These are phyloP conservation scores for Octomys mimax DNA, from an alignment of 2,797 vertebrate species.

Conservation along the genomic window DNA sequence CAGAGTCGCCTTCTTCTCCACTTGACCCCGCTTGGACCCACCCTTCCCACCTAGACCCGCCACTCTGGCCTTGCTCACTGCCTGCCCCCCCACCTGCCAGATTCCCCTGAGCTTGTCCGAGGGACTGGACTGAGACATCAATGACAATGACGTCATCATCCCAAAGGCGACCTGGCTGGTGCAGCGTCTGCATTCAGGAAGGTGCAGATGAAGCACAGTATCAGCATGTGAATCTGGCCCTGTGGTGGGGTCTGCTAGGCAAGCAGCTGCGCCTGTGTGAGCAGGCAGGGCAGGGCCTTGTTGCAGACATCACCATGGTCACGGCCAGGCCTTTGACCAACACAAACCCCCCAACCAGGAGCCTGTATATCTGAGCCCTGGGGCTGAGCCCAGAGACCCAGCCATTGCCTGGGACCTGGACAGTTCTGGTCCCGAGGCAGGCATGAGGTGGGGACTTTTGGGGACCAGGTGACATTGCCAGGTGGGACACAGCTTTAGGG, in stretches of 20 bases:
- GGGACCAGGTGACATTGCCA: fast-evolving
- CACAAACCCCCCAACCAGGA: conserved; percentile 81
- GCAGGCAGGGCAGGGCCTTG: conserved; percentile 86
- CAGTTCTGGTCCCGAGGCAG: conserved; percentile 78
- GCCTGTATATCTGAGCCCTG: conserved; percentile 93
- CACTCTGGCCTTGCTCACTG: no score
- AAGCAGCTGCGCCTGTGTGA: conserved; percentile 93
- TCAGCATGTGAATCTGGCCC: conserved; percentile 95
- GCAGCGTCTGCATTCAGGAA: conserved; percentile 93
- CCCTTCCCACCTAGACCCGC: fast-evolving
- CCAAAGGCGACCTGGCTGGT: conserved; percentile 95
- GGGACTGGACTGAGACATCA: conserved; percentile 91
- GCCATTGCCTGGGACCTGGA: conserved; percentile 88
- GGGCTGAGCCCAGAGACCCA: conserved; percentile 89
- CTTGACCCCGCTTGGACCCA: fast-evolving
- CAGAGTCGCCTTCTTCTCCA: neutral
- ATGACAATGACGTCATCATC: conserved; percentile 88
- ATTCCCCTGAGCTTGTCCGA: neutral
- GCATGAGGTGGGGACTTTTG: conserved; percentile 87
- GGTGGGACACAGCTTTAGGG: neutral
- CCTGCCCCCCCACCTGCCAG: fast-evolving
- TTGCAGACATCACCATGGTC: neutral
- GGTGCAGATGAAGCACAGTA: conserved; percentile 96
- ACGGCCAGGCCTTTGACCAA: conserved; percentile 77
- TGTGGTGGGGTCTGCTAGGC: conserved; percentile 93